Evolutionary conservation across 2,797 vertebrate species (phyloP), one percentile per base, ranked within the genome.

Genomic region (Nasua narica): DNA sequence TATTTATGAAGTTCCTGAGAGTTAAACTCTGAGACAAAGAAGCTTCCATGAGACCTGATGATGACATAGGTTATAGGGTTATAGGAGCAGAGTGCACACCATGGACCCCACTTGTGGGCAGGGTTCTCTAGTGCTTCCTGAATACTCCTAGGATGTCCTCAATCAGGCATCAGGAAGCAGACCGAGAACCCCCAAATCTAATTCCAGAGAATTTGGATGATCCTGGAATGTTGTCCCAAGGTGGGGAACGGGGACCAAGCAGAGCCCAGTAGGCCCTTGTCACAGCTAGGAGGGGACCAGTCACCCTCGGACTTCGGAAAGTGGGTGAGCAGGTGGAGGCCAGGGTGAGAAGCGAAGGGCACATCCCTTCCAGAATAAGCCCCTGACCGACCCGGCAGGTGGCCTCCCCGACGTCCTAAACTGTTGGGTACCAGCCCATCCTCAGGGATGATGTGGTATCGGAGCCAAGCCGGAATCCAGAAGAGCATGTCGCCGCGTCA

Each of bases 401-500:
- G 2, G 8, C 7, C 0, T 0, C 19, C 8, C 3, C 1, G 3
- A 58, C 2, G 14, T 25, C 78, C 6, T 6, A 7, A 25, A 11
- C 65, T 27, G 5, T 3, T 19, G 52, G 62, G 65, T 2, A 5
- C 72, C 65, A 40, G 3, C 7, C 54, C 6, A 0, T 40, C 11
- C 0, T 19, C 2, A 13, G 67, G n/a, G 16, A 7, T 3, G 0
- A n/a, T 1, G 2, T 74, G 6, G 12, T 3, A 23, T 0, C 5
- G 0, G 29, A 29, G 52, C 43, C 1, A 27, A 35, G 43, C 3
- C 0, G 5, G 21, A 16, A 29, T 15, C 15, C 21, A 16, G 43
- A 25, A 25, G 35, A 23, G 43, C 0, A 0, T 0, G 8, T 10
- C 0, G 43, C 48, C 10, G 0, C 0, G 10, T 9, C 27, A 9